Percentiles rank a stretch among this genome's conserved stretches.
Conservation (phyloP, 2,797 vertebrate genomes). For the Halcyon chelicuti region DNA sequence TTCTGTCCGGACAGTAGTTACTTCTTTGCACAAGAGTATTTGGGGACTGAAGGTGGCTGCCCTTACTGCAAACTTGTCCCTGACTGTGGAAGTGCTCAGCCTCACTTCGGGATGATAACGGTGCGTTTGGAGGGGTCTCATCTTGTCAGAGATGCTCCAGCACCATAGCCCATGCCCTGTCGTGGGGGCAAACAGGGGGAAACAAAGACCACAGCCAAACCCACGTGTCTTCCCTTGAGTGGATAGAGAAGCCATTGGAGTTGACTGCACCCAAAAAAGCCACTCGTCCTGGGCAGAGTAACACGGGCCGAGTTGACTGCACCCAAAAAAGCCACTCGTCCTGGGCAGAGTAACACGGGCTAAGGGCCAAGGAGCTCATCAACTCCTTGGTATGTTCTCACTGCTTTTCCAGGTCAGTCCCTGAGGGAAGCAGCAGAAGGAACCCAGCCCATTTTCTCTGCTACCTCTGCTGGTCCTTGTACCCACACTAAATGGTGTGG, state of each 20-base stretch:
- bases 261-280: background rate
- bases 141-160: background rate
- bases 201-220: background rate
- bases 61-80: background rate
- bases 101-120: background rate
- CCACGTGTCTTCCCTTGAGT: background rate
- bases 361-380: background rate
- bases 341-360: background rate
- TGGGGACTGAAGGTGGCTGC: background rate
- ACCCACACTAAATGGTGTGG: background rate
- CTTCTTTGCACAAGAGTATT: conserved; percentile 29
- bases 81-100: background rate
- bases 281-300: background rate
- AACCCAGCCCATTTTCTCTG: background rate
- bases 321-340: background rate
- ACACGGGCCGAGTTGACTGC: background rate
- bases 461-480: background rate
- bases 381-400: background rate
- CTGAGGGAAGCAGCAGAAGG: background rate
- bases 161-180: accelerated
- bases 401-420: background rate
- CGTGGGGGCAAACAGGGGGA: background rate
- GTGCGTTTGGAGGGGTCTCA: background rate
- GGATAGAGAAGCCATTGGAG: background rate
- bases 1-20: conserved; percentile 43